Evolutionary conservation across 2,888 invertebrate species (phyloP), one percentile per base, ranked within the genome.

Genomic region (Microchrysa polita): DNA sequence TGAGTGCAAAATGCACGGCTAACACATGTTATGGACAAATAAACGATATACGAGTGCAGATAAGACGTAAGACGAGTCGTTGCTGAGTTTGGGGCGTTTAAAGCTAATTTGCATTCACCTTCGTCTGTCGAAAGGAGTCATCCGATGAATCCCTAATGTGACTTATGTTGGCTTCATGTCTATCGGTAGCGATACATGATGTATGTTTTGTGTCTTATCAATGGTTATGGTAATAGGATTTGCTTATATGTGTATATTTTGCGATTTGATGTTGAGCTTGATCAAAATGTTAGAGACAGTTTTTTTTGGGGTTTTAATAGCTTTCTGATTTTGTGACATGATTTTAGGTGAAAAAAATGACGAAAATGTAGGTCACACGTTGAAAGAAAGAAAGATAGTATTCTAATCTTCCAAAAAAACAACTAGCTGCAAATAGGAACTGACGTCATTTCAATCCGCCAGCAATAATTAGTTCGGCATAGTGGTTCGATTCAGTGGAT

Each of bases 61-160:
- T 34, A 34, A 34, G 9, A 52, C 7, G 18, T 16, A 55, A 5
- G 7, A 20, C 10, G 55, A 20, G n/a, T 10, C 18, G 18, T 55
- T 16, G 22, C 10, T 10, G 5, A 16, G 10, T 34, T n/a, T 34
- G 27, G 10, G 22, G 20, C 55, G 10, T 34, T n/a, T 34, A 7
- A 5, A 10, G 20, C 55, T 55, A 55, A 55, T 55, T 55, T 55
- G 55, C 55, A 55, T 55, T 16, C 55, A 55, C 20, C 22, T 20
- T 55, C 22, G 55, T 5, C 18, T 20, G 55, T 20, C 55, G 55
- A 20, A 55, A 55, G 55, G 20, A 55, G 55, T n/a, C 22, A 20
- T 5, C 12, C 12, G 48, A 7, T 12, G 48, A 48, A 48, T 48
- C 48, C 10, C 16, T n/a, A 48, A 48, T 48, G 48, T n/a, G 48